These are phyloP conservation scores for Scaeva pyrastri DNA, from an alignment of 2,888 invertebrate genomes.

Conservation along the genomic window DNA sequence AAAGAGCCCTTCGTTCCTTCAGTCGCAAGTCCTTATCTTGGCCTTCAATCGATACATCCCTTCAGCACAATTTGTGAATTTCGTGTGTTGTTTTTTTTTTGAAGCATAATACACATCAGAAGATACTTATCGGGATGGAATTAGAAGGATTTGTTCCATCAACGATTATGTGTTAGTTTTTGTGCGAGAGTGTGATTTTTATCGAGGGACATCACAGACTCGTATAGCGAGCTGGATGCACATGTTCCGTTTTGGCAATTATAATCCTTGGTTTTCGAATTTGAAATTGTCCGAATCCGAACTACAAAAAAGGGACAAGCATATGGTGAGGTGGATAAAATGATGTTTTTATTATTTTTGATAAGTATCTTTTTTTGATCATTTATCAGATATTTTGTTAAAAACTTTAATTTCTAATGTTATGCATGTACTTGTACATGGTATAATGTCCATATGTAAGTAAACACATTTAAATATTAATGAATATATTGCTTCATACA, in stretches of 20 bases:
- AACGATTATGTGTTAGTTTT: conserved; percentile 18
- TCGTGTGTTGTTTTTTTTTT: conserved; percentile 28
- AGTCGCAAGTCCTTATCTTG: conserved; percentile 57
- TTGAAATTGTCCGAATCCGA: not conserved
- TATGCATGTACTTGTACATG: too few species aligned
- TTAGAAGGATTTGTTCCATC: conserved; percentile 70
- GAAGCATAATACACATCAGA: conserved; percentile 39
- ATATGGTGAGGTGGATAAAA: conserved; percentile 37
- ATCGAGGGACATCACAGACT: conserved; percentile 27
- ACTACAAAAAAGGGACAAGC: conserved; percentile 18
- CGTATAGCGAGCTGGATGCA: conserved; percentile 48
- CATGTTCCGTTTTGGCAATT: conserved; percentile 68
- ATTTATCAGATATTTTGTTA: too few species aligned
- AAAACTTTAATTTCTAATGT: too few species aligned
- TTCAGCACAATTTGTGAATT: conserved; percentile 64
- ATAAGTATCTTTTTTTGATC: too few species aligned
- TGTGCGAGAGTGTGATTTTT: conserved; percentile 49
- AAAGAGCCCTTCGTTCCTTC: not conserved
- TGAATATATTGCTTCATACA: too few species aligned
- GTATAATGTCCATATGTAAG: too few species aligned
- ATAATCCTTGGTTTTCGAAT: conserved; percentile 47
- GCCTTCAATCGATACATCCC: conserved; percentile 59
- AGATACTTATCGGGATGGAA: conserved; percentile 63
- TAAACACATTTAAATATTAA: too few species aligned
- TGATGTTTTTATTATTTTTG: not conserved